Conservation (phyloP, 2,888 invertebrate genomes). For the Melinaea menophilus region DNA sequence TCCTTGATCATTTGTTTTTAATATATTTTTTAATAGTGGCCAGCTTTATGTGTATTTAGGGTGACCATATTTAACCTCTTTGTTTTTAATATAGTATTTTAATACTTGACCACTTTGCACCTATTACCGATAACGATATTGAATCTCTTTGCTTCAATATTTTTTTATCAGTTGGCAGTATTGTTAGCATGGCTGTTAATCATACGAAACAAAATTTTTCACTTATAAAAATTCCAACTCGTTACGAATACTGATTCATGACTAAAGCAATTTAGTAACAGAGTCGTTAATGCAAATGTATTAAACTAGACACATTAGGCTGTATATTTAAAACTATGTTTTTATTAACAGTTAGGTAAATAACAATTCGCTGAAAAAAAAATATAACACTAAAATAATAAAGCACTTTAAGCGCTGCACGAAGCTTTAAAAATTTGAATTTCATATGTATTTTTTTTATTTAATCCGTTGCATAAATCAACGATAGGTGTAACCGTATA, state of each 20-base stretch:
- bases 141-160: neutral
- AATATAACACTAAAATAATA: conserved; percentile 19
- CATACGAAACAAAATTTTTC: no score
- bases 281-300: conserved; percentile 1
- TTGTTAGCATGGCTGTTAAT: no score
- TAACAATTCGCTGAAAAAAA: conserved; percentile 12
- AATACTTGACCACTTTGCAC: neutral
- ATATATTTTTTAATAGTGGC: no score
- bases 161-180: neutral
- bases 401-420: conserved; percentile 19
- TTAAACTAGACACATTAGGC: neutral
- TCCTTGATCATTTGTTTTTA: no score
- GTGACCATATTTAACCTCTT: no score
- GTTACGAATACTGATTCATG: neutral
- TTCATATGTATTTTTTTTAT: conserved; percentile 22
- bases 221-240: no score
- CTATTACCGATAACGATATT: neutral
- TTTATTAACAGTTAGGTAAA: neutral
- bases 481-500: conserved; percentile 38
- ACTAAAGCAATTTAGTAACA: neutral
- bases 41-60: no score
- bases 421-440: conserved; percentile 32
- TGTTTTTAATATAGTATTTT: no score
- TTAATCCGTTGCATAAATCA: conserved; percentile 31
- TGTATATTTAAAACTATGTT: neutral